Percentiles rank a stretch among this genome's conserved stretches.
These are phyloP conservation scores for Periplaneta americana DNA, from an alignment of 1,140 invertebrate genomes.

Conservation along the genomic window DNA sequence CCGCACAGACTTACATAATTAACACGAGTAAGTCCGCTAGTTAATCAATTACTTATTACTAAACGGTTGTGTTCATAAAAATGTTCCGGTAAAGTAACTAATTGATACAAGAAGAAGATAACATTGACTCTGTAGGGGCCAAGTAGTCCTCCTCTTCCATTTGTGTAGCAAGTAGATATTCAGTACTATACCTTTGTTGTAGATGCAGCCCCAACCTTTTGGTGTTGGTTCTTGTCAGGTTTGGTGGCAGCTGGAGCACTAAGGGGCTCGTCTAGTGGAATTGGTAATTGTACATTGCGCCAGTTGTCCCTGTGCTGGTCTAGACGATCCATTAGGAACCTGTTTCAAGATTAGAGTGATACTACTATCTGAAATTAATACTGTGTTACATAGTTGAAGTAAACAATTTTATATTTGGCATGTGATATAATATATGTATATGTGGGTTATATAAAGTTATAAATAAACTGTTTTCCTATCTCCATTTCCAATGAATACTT, in stretches of 20 bases:
- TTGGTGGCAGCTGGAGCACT: constrained; percentile 24
- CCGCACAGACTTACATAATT: no score
- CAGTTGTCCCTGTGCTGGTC: constrained; percentile 43
- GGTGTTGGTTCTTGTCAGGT: constrained; percentile 30
- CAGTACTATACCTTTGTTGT: background rate
- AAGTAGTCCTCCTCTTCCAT: background rate
- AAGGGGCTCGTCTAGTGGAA: constrained; percentile 38
- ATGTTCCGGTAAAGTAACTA: no score
- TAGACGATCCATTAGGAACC: constrained; percentile 35
- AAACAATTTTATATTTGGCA: background rate
- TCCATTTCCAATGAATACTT: constrained; percentile 28
- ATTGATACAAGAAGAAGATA: no score
- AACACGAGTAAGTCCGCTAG: no score
- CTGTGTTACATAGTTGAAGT: background rate
- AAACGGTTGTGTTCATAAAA: no score
- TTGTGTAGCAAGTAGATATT: no score
- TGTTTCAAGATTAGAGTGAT: constrained; percentile 33
- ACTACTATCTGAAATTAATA: background rate
- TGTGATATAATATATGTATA: constrained; percentile 11
- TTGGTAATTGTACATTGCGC: constrained; percentile 41
- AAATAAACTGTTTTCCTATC: background rate
- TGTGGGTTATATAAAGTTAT: constrained; percentile 26
- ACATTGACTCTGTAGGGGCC: background rate
- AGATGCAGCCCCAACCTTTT: background rate
- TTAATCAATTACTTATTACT: no score